Percentiles rank a stretch among this genome's conserved stretches.
These are phyloP conservation scores for Drosophila baimaii DNA, from an alignment of 1,140 invertebrate species.

Conservation along the genomic window DNA sequence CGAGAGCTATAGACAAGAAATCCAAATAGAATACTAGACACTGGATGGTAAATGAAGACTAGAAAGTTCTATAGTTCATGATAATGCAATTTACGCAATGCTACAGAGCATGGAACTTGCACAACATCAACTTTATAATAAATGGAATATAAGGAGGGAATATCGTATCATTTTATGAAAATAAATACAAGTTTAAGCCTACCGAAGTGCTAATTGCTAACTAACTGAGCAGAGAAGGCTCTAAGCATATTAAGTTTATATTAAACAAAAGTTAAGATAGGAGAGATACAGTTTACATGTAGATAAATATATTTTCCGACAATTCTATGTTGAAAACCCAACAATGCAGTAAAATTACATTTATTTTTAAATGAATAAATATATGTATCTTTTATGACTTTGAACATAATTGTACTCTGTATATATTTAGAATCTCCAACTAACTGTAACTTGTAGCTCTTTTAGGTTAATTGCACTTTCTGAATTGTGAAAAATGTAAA, in stretches of 20 bases:
- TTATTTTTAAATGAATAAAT: too few species aligned
- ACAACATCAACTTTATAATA: too few species aligned
- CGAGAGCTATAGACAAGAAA: constrained; percentile 50
- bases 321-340: too few species aligned
- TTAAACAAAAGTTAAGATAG: too few species aligned
- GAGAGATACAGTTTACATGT: too few species aligned
- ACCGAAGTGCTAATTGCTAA: too few species aligned
- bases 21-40: constrained; percentile 33
- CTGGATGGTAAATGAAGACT: constrained; percentile 18
- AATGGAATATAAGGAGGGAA: too few species aligned
- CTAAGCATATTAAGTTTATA: not conserved
- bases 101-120: not conserved
- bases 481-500: constrained; percentile 13
- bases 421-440: not conserved
- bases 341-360: too few species aligned
- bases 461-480: constrained; percentile 41
- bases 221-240: not conserved
- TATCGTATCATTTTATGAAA: not conserved
- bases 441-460: constrained; percentile 12
- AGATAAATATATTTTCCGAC: too few species aligned
- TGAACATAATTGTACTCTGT: not conserved
- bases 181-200: not conserved
- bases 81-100: constrained; percentile 1
- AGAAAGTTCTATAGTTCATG: constrained; percentile 31
- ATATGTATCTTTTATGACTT: too few species aligned